Evolutionary conservation across 2,113 vertebrate genomes (phyloP).

Genomic region (Dromiciops gliroides): DNA sequence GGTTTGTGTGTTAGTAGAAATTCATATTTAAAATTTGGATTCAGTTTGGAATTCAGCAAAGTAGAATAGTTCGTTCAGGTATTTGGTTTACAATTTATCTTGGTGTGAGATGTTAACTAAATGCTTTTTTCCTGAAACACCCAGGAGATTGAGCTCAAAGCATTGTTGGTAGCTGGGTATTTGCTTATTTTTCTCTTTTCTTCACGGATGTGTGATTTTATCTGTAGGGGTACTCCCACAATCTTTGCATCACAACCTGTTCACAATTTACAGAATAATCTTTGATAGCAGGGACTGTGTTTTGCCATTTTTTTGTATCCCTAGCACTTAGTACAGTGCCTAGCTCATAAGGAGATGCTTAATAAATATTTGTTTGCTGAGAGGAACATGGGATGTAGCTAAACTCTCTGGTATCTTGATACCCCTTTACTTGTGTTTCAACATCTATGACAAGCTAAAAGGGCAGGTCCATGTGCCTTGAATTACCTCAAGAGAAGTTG

Average conservation of each 20-base stretch:
- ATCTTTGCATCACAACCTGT: background rate
- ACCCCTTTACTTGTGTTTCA: background rate
- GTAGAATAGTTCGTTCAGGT: background rate
- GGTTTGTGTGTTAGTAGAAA: background rate
- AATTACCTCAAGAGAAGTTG: background rate
- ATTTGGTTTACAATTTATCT: background rate
- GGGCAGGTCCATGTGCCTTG: background rate
- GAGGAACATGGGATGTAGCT: background rate
- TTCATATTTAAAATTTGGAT: background rate
- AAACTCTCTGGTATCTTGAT: background rate
- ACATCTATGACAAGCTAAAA: background rate
- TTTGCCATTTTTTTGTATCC: background rate
- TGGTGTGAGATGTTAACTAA: background rate
- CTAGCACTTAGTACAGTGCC: background rate
- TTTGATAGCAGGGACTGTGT: background rate
- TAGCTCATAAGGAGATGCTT: background rate
- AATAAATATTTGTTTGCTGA: background rate
- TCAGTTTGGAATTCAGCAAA: background rate
- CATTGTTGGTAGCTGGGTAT: background rate
- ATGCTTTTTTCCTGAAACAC: background rate
- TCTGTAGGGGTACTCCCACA: background rate
- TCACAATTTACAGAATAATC: too few species aligned
- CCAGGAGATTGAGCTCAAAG: background rate
- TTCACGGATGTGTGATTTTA: background rate
- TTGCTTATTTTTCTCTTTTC: background rate